phyloP scores from a whole-genome alignment of 1,140 invertebrate genomes.

The Oreohelix idahoensis region DNA sequence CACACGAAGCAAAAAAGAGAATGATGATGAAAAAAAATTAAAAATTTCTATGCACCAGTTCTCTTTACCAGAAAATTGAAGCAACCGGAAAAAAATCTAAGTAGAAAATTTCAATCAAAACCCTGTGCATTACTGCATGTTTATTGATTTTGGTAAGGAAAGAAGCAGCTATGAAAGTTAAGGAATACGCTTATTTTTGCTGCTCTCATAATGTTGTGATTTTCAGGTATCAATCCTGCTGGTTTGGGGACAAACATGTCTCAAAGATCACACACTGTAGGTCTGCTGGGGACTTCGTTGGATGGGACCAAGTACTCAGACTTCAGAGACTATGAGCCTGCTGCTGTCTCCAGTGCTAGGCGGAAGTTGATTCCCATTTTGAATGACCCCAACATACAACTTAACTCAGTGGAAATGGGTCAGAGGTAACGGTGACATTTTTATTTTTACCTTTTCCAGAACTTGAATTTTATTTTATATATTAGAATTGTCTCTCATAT shows the following conservation, averaged over 20 bases:
- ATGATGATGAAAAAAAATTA: too few species aligned
- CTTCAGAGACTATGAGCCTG: slow-evolving; percentile 56
- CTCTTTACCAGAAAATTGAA: too few species aligned
- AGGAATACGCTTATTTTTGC: background rate
- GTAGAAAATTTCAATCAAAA: too few species aligned
- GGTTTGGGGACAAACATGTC: background rate
- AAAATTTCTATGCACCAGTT: too few species aligned
- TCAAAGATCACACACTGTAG: background rate
- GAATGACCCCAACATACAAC: slow-evolving; percentile 33
- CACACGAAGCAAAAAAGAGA: too few species aligned
- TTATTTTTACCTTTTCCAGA: background rate
- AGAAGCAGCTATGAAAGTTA: too few species aligned
- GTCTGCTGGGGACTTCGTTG: slow-evolving; percentile 8
- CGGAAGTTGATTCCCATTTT: slow-evolving; percentile 46
- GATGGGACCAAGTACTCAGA: slow-evolving; percentile 31
- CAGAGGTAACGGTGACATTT: slow-evolving; percentile 52
- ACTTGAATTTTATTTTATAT: background rate
- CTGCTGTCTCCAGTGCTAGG: slow-evolving; percentile 17
- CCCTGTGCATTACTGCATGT: too few species aligned
- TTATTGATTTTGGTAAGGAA: too few species aligned
- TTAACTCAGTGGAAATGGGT: slow-evolving; percentile 45
- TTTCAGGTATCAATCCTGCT: background rate
- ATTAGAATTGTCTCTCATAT: too few species aligned
- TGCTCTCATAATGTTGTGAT: too few species aligned
- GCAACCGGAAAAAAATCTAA: too few species aligned